Evolutionary conservation across 2,113 vertebrate species (phyloP).

Genomic region (Pristiophorus japonicus): DNA sequence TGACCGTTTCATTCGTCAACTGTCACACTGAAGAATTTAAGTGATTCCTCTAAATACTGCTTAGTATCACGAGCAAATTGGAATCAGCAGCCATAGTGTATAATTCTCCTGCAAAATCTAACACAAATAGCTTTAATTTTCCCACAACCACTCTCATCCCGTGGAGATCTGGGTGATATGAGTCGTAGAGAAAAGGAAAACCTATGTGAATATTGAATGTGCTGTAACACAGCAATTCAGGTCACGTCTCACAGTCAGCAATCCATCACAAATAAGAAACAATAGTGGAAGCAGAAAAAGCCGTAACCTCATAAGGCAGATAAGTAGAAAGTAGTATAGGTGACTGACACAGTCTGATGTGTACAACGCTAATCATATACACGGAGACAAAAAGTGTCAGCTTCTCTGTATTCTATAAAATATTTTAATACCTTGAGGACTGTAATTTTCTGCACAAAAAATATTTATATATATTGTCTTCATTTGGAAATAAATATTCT

Average conservation of each 20-base stretch:
- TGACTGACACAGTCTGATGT: neutral
- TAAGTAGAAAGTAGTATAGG: too few relatives aligned
- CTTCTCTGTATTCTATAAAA: neutral
- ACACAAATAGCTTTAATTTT: slow-evolving; percentile 40
- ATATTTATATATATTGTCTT: neutral
- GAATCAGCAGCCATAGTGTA: slow-evolving; percentile 40
- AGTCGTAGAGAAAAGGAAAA: slow-evolving; percentile 38
- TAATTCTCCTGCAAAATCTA: slow-evolving; percentile 44
- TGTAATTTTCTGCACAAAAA: neutral
- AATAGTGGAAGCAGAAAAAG: neutral
- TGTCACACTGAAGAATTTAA: slow-evolving; percentile 46
- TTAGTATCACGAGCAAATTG: slow-evolving; percentile 43
- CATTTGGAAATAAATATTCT: neutral
- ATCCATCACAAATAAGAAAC: neutral
- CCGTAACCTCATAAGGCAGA: neutral
- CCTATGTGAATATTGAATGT: neutral
- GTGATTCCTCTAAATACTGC: slow-evolving; percentile 42
- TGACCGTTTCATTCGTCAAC: slow-evolving; percentile 43
- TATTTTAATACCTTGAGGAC: neutral
- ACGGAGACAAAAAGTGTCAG: neutral
- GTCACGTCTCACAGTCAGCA: slow-evolving; percentile 1
- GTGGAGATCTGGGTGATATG: slow-evolving; percentile 44
- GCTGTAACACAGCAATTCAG: neutral
- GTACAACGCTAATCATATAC: neutral
- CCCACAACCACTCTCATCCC: slow-evolving; percentile 36